Evolutionary conservation across 2,888 invertebrate genomes (phyloP), one percentile per base, ranked within the genome.

Genomic region (Hipparchia semele): DNA sequence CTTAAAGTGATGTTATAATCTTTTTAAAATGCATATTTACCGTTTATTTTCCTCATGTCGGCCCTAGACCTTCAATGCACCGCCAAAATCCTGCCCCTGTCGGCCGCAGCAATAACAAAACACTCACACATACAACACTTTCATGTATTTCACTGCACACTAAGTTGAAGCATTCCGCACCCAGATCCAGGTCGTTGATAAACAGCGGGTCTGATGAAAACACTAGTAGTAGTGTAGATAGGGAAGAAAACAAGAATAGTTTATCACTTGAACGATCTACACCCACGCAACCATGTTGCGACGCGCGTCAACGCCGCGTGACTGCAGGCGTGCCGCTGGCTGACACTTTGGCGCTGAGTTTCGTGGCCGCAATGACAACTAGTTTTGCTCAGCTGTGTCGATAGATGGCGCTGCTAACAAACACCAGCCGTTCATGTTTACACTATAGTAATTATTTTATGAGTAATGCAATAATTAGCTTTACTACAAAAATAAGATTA

Each of bases 231-330:
- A 85, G 83, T 84, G 76, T 84, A 86, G 87, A 90, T 90, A 89
- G 87, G 85, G 81, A 85, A 84, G 87, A 87, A 89, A 91, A 91
- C 90, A 90, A 79, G 82, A 80, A 87, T 85, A 87, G 88, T 89
- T 90, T 88, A 90, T 89, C 91, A 87, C 87, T 70, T 83, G 80
- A 83, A 88, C 90, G 88, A 90, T 90, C 85, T 91, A 92, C 91
- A 88, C 91, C 90, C 87, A 88, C 90, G 86, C 90, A 89, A 87
- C 84, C 90, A 91, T 90, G 89, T 86, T 89, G 86, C 89, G 86
- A 89, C 92, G 91, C 92, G 90, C 90, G 90, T 88, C 91, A 92
- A 91, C 92, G 92, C 92, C 91, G 92, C 92, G 91, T 92, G 92
- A 92, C 93, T 94, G 91, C 90, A 89, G 89, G 89, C 90, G 90